phyloP scores from a whole-genome alignment of 1,140 invertebrate genomes.

The Lutraria rhynchaena region DNA sequence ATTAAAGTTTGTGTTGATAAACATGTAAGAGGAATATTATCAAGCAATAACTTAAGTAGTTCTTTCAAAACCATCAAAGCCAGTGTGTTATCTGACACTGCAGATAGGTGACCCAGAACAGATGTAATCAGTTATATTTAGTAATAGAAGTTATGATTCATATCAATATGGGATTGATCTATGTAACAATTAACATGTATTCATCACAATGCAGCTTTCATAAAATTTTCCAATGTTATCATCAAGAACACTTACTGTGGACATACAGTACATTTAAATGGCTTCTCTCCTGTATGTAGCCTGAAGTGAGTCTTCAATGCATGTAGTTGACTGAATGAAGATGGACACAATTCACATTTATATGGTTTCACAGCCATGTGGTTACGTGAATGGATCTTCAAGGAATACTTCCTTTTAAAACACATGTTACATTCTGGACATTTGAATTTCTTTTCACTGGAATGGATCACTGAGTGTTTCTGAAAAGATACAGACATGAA shows the following conservation, averaged over 20 bases:
- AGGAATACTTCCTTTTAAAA: slow-evolving; percentile 20
- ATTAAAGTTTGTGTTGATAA: no score
- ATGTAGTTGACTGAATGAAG: slow-evolving; percentile 49
- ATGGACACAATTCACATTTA: slow-evolving; percentile 38
- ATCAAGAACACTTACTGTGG: slow-evolving; percentile 10
- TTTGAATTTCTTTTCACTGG: slow-evolving; percentile 29
- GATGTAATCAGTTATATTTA: no score
- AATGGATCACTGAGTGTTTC: slow-evolving; percentile 32
- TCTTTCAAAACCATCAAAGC: no score
- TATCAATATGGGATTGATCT: not conserved
- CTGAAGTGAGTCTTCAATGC: slow-evolving; percentile 44
- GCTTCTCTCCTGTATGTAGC: slow-evolving; percentile 53
- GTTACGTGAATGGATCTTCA: slow-evolving; percentile 40
- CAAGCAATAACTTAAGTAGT: no score
- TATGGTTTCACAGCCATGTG: slow-evolving; percentile 46
- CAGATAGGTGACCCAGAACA: no score
- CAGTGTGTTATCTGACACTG: no score
- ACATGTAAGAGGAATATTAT: no score
- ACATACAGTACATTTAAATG: slow-evolving; percentile 70
- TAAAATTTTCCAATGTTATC: not conserved
- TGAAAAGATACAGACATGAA: not conserved
- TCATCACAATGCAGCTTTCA: no score
- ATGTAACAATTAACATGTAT: no score
- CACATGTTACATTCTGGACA: slow-evolving; percentile 39
- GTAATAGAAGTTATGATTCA: no score